phyloP scores from a whole-genome alignment of 2,888 invertebrate genomes.

The Trimorus sp. region DNA sequence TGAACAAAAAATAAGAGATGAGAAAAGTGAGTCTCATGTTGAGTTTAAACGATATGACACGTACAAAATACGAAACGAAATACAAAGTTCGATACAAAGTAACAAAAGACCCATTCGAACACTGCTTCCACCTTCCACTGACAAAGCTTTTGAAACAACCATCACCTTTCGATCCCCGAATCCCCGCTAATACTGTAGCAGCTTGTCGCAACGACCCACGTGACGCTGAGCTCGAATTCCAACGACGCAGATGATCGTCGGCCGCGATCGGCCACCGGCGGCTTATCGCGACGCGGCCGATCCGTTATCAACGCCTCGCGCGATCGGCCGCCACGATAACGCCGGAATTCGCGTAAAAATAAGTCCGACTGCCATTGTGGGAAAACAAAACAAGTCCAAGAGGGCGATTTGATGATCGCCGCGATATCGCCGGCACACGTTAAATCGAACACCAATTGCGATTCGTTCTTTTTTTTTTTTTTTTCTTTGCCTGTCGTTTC shows the following conservation, averaged over 20 bases:
- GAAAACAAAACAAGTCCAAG: slow-evolving; percentile 65
- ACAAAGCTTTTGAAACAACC: slow-evolving; percentile 51
- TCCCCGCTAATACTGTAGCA: slow-evolving; percentile 67
- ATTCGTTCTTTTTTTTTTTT: slow-evolving; percentile 11
- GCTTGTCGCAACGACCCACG: slow-evolving; percentile 73
- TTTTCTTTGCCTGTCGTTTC: too few relatives aligned
- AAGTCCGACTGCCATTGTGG: slow-evolving; percentile 51
- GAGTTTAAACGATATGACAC: slow-evolving; percentile 47
- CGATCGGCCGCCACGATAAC: slow-evolving; percentile 52
- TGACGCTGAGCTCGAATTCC: slow-evolving; percentile 62
- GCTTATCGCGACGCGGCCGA: slow-evolving; percentile 47
- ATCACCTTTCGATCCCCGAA: slow-evolving; percentile 61
- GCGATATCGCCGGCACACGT: slow-evolving; percentile 47
- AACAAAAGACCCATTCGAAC: slow-evolving; percentile 21
- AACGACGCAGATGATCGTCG: not conserved
- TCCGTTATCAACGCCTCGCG: slow-evolving; percentile 54
- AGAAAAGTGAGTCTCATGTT: too few relatives aligned
- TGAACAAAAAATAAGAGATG: too few relatives aligned
- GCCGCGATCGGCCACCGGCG: slow-evolving; percentile 18
- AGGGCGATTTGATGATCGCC: slow-evolving; percentile 55
- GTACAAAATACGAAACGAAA: slow-evolving; percentile 73
- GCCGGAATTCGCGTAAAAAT: slow-evolving; percentile 61
- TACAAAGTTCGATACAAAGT: slow-evolving; percentile 64
- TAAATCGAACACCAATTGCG: slow-evolving; percentile 8
- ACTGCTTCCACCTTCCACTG: slow-evolving; percentile 46